phyloP scores from a whole-genome alignment of 2,888 invertebrate species.

The Conus canariensis region DNA sequence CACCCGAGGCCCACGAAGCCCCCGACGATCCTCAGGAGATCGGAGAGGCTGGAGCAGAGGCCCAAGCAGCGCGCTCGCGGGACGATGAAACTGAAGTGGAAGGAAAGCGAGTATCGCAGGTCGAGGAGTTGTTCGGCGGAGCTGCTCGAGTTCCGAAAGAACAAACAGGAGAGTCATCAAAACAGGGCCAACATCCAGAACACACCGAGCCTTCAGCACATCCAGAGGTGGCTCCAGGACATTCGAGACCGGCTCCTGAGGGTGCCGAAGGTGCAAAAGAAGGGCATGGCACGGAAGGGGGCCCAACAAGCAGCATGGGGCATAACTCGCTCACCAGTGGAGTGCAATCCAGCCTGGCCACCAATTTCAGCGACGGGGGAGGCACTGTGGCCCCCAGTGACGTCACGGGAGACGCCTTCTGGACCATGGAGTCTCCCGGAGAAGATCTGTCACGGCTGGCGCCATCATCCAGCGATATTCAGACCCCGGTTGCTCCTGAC shows the following conservation, averaged over 20 bases:
- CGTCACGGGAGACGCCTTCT: constrained; percentile 10
- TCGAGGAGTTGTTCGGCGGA: neutral
- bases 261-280: too few species aligned
- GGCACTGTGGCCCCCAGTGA: constrained; percentile 15
- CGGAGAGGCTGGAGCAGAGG: neutral
- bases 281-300: neutral
- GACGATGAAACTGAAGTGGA: neutral
- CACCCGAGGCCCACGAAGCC: neutral
- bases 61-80: neutral
- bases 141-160: neutral
- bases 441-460: constrained; percentile 21
- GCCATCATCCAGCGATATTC: neutral
- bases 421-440: constrained; percentile 20
- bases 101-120: neutral
- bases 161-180: neutral
- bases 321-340: neutral
- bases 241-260: neutral
- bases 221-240: neutral
- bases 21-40: neutral
- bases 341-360: neutral
- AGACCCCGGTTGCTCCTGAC: too few species aligned
- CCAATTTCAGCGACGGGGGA: neutral
- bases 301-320: neutral
- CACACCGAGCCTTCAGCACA: neutral
- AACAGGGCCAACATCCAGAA: neutral